phyloP scores from a whole-genome alignment of 2,888 invertebrate species.

The Watsonalla binaria region DNA sequence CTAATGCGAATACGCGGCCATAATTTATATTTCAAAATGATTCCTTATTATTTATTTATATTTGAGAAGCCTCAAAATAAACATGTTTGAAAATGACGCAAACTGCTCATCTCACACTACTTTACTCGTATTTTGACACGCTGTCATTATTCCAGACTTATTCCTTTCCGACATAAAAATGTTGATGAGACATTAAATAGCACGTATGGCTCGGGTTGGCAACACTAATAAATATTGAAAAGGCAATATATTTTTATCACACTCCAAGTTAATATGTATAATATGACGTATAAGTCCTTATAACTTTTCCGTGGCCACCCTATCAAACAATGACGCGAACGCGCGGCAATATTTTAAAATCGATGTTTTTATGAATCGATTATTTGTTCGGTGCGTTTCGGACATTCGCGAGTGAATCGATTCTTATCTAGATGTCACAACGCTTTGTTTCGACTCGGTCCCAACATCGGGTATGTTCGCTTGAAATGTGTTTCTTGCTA shows the following conservation, averaged over 20 bases:
- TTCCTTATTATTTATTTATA: too few species aligned
- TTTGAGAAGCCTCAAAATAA: too few species aligned
- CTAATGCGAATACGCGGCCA: too few species aligned
- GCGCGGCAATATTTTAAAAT: constrained; percentile 72
- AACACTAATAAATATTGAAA: background rate
- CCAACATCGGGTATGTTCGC: constrained; percentile 72
- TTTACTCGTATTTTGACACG: too few species aligned
- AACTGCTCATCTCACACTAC: too few species aligned
- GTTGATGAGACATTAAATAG: background rate
- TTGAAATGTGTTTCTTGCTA: constrained; percentile 78
- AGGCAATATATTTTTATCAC: background rate
- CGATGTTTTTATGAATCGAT: constrained; percentile 79
- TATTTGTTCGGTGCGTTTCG: constrained; percentile 75
- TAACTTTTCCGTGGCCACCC: constrained; percentile 45
- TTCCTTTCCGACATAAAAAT: background rate
- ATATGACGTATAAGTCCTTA: background rate
- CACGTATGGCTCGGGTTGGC: background rate
- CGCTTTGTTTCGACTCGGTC: constrained; percentile 75
- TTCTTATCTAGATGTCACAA: constrained; percentile 72
- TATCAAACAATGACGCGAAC: constrained; percentile 67
- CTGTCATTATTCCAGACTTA: too few species aligned
- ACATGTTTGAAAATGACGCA: too few species aligned
- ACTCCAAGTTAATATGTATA: background rate
- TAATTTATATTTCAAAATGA: too few species aligned
- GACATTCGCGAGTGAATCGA: constrained; percentile 71